Evolutionary conservation across 2,113 vertebrate species (phyloP).

Genomic region (Equus przewalskii): DNA sequence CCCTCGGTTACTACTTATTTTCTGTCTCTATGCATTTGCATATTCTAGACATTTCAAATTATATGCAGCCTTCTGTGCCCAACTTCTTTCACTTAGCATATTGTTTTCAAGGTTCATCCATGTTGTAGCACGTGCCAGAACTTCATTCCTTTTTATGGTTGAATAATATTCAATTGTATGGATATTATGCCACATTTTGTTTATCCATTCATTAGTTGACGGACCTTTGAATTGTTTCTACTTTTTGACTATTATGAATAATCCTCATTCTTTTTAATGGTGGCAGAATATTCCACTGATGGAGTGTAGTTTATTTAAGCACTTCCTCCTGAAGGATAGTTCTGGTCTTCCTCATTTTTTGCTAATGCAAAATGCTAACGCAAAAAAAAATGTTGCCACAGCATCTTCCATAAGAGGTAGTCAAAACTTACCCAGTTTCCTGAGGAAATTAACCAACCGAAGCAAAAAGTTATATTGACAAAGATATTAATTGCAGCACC

Average conservation of each 20-base stretch:
- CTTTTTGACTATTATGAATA: not conserved
- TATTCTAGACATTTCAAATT: not conserved
- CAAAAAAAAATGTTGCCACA: constrained; percentile 40
- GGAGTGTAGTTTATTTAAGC: not conserved
- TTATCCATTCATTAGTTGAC: not conserved
- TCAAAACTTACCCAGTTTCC: constrained; percentile 45
- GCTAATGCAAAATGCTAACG: not conserved
- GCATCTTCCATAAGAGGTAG: constrained; percentile 41
- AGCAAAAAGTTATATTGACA: constrained; percentile 1
- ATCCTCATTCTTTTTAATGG: not conserved
- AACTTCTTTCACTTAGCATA: not conserved
- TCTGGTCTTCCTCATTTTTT: not conserved
- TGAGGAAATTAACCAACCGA: constrained; percentile 64
- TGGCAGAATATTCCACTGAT: not conserved
- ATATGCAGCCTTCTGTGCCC: not conserved
- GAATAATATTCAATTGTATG: not conserved
- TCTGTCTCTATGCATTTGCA: not conserved
- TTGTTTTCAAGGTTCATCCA: not conserved
- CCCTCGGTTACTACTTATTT: not conserved
- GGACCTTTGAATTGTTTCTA: not conserved
- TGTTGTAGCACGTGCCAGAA: not conserved
- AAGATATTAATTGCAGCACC: constrained; percentile 53
- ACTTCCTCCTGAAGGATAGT: not conserved
- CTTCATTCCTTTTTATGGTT: not conserved
- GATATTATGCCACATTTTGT: not conserved